Conservation (phyloP, 2,113 vertebrate genomes). For the Globicephala melas region DNA sequence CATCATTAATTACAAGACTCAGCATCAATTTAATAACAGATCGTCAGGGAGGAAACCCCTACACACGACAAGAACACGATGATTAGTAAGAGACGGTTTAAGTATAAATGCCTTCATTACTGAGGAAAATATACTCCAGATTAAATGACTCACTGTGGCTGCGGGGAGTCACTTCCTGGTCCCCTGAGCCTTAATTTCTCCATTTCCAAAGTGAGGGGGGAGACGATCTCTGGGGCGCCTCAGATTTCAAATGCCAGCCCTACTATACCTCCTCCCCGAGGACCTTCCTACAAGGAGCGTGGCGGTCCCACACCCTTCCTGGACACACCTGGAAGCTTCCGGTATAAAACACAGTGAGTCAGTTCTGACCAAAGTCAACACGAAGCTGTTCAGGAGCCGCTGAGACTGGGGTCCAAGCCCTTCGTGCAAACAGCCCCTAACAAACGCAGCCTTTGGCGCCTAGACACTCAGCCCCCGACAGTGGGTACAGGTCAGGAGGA, state of each 20-base stretch:
- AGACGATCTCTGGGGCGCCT: background rate
- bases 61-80: fast-evolving
- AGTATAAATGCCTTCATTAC: too few species aligned
- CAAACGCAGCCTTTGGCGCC: background rate
- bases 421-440: background rate
- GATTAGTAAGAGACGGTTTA: background rate
- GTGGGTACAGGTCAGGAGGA: fast-evolving
- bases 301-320: background rate
- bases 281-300: background rate
- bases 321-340: background rate
- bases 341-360: background rate
- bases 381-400: background rate
- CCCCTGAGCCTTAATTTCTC: background rate
- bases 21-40: background rate
- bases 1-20: background rate
- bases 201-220: background rate
- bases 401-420: background rate
- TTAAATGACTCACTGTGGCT: background rate
- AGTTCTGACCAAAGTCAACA: background rate
- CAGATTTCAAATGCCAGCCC: too few species aligned
- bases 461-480: background rate
- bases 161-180: background rate
- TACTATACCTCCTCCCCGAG: background rate
- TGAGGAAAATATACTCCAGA: fast-evolving
- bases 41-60: background rate